Evolutionary conservation across 2,888 invertebrate genomes (phyloP), one percentile per base, ranked within the genome.

Genomic region (Amphiduros pacificus): DNA sequence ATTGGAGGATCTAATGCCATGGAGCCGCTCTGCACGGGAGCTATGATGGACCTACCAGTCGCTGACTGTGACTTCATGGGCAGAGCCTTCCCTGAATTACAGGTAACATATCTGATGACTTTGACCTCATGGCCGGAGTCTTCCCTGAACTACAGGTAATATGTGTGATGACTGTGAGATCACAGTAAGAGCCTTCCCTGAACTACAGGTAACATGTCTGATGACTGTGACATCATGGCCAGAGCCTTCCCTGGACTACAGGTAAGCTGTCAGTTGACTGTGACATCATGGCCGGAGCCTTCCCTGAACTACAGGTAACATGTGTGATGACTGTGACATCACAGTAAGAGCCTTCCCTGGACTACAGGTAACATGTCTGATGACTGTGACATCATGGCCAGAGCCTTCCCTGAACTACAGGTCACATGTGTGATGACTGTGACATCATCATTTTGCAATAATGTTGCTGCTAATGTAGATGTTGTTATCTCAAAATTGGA

Each of bases 141-240:
- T n/a, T n/a, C n/a, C n/a, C n/a, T n/a, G n/a, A n/a, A n/a, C n/a
- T n/a, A n/a, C n/a, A n/a, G n/a, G n/a, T n/a, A n/a, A n/a, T n/a
- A n/a, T n/a, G n/a, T n/a, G 40, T 78, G 36, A 78, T 1, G 80
- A 80, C 60, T 72, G 71, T 54, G 79, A 79, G 57, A 73, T 74
- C 2, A 78, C 79, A 77, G 79, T 78, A 4, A 63, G 80, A 41
- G 80, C 80, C 1, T 80, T 77, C 65, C 80, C 80, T 2, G 75
- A 77, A 59, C 60, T 71, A n/a, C 70, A 67, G 61, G 63, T 67
- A 40, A 41, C 22, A 4, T 44, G 36, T 17, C 36, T 49, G n/a
- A n/a, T n/a, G n/a, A n/a, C n/a, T n/a, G n/a, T n/a, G n/a, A n/a
- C n/a, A n/a, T n/a, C n/a, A n/a, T n/a, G n/a, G n/a, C n/a, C n/a